Evolutionary conservation across 2,797 vertebrate species (phyloP), one percentile per base, ranked within the genome.

Genomic region (Malurus leucopterus): DNA sequence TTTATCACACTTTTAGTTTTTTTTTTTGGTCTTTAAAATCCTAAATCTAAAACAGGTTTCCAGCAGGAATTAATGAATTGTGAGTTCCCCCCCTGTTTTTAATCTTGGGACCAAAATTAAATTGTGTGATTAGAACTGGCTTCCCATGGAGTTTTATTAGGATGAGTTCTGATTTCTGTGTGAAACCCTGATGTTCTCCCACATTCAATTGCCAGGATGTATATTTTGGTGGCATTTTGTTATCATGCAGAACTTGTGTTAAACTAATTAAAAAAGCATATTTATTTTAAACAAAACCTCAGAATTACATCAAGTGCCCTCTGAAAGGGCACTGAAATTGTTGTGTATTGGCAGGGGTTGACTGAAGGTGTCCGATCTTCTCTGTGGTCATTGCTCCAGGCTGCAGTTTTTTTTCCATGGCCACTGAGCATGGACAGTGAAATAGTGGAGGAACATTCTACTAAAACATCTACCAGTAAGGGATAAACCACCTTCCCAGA

Each of bases 21-120:
- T 5, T n/a, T n/a, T n/a, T 17, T 40, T 69, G 65, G 3, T 5
- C 3, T 34, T 67, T 43, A 12, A 50, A 38, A 55, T 65, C 30
- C 23, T 68, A 59, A 86, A 72, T 68, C 46, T 70, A 17, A 58
- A 74, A 10, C 58, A 73, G 18, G 7, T 69, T 84, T 93, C 72
- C 65, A 80, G 84, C 40, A 75, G 88, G 86, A 95, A 74, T 80
- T 92, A 93, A 94, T 88, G 65, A 83, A 90, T 93, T 94, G 87
- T 82, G 40, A 65, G 26, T 62, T 86, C 88, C 55, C 11, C 11
- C 36, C 19, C 26, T 7, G 51, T 47, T 94, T 93, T 88, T 84
- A 92, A 92, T 94, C 69, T 90, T 69, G 82, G 72, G 69, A 86
- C 72, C 89, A 86, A 90, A 92, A 95, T 95, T 88, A 94, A 86